These are phyloP conservation scores for Melanogrammus aeglefinus DNA, from an alignment of 2,797 vertebrate species.

Conservation along the genomic window DNA sequence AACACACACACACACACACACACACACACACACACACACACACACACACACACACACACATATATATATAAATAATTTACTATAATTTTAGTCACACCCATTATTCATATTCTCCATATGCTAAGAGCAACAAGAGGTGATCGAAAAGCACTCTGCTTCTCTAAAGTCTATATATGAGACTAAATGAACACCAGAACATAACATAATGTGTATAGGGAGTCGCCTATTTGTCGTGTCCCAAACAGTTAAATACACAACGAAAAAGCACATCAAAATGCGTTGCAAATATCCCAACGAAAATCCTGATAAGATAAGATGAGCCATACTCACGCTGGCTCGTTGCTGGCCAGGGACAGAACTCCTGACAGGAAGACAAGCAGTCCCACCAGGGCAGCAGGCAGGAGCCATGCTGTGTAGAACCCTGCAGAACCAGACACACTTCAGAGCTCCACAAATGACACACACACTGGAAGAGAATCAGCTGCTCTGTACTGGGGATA, in stretches of 20 bases:
- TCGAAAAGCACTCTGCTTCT: not conserved
- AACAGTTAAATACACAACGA: too few relatives aligned
- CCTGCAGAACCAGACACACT: slow-evolving; percentile 62
- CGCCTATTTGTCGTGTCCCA: too few relatives aligned
- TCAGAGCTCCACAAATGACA: not conserved
- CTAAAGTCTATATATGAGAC: not conserved
- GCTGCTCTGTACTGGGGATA: not conserved
- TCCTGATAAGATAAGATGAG: not conserved
- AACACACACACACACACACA: too few relatives aligned
- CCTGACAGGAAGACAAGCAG: slow-evolving; percentile 78
- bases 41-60: too few relatives aligned
- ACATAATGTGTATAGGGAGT: not conserved
- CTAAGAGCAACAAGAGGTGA: not conserved
- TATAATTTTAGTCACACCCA: not conserved
- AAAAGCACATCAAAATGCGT: too few relatives aligned
- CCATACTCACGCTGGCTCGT: slow-evolving; percentile 74
- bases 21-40: too few relatives aligned
- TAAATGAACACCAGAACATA: not conserved
- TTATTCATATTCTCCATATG: not conserved
- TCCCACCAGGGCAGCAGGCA: slow-evolving; percentile 76
- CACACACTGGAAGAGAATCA: not conserved
- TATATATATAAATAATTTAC: too few relatives aligned
- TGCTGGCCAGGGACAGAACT: slow-evolving; percentile 73
- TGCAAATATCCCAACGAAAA: not conserved
- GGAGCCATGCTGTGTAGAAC: slow-evolving; percentile 81